Base-by-base conservation (phyloP, 2,797 vertebrate genomes). In the Lepus townsendii region DNA sequence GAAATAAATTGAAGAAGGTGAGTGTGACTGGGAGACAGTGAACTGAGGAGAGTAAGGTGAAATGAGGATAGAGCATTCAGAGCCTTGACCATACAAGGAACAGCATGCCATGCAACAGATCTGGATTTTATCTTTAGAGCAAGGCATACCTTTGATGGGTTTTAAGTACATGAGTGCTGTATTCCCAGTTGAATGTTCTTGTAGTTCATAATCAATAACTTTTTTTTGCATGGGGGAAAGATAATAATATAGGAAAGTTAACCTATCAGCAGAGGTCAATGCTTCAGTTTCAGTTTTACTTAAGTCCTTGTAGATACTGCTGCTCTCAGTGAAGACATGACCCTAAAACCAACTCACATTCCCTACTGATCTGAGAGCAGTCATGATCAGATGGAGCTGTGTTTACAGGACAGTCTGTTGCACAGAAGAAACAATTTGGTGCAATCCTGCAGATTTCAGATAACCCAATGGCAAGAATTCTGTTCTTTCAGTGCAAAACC, bases 401-500 rank as follows among this genome's bases (percentile, higher is more conserved):
- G 69, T 93, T 97, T 91, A 95, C 97, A 96, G 85, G 91, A 84
- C 60, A 91, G 82, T 50, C 76, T 57, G 4, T 90, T 96, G 87
- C 52, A 85, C 78, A 89, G 86, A 57, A 84, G 96, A 96, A 96
- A 80, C n/a, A 19, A 95, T 96, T 96, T 92, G 73, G 91, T 90
- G 95, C 91, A 84, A n/a, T 85, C 86, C 75, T 88, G 80, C 52
- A 91, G 93, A 95, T 97, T 84, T 96, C 95, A 94, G 94, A 96
- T 96, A 97, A 93, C 84, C 96, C 96, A 95, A 97, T 95, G 96
- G 97, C 17, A 68, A 75, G 30, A 95, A 95, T 97, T 96, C 90
- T 97, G 22, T 96, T 97, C 95, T 97, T 98, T 95, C 95, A 66
- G 86, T 93, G 68, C 32, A 97, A 98, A 98, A 98, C 98, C 98